Conservation (phyloP, 2,797 vertebrate genomes). For the Labeo calbasu region DNA sequence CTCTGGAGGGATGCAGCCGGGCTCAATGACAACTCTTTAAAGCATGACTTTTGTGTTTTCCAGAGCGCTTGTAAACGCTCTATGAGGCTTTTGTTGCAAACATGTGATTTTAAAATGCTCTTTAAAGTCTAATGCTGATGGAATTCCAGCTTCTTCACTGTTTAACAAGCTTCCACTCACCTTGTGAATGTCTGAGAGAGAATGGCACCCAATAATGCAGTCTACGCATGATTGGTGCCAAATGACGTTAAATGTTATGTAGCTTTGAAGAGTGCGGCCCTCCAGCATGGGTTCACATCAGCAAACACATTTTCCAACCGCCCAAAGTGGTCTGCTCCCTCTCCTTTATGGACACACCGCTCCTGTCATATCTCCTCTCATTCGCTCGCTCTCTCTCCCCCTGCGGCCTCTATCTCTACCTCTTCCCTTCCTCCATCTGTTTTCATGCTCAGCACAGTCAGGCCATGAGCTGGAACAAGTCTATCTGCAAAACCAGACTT, state of each 20-base stretch:
- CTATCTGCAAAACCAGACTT: conserved; percentile 80
- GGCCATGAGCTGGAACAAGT: conserved; percentile 80
- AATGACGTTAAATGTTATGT: conserved; percentile 35
- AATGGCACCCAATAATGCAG: conserved; percentile 33
- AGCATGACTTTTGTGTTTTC: conserved; percentile 56
- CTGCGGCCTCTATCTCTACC: conserved; percentile 58
- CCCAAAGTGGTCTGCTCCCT: conserved; percentile 45
- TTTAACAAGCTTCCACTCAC: conserved; percentile 55
- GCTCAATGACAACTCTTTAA: conserved; percentile 56
- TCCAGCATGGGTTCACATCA: conserved; percentile 23
- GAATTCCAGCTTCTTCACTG: conserved; percentile 47
- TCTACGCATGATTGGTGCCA: conserved; percentile 40
- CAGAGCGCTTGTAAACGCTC: conserved; percentile 56
- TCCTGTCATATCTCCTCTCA: conserved; percentile 23
- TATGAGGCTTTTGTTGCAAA: conserved; percentile 39
- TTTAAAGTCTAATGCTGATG: conserved; percentile 41
- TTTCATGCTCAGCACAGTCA: conserved; percentile 73
- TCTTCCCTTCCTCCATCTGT: conserved; percentile 74
- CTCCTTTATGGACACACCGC: conserved; percentile 39
- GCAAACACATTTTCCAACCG: conserved; percentile 23
- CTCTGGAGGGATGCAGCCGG: conserved; percentile 48
- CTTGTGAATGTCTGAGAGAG: conserved; percentile 31
- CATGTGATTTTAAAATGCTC: conserved; percentile 55
- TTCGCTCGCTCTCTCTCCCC: conserved; percentile 51
- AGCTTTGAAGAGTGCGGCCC: conserved; percentile 33